Base-by-base conservation (phyloP, 2,888 invertebrate species). In the Cylindroiulus punctatus region DNA sequence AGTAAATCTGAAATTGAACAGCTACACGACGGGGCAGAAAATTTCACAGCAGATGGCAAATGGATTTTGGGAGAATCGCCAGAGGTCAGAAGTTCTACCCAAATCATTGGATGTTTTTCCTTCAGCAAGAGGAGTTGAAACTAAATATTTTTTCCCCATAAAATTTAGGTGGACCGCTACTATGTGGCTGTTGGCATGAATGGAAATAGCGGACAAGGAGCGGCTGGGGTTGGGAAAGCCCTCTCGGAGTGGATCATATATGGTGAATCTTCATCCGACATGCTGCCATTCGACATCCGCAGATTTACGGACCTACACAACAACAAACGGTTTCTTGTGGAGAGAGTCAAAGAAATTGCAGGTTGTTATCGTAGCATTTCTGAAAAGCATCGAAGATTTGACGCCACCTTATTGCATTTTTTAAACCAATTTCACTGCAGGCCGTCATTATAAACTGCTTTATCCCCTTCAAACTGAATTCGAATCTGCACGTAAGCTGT, bases 151-250 rank as follows among this genome's bases (percentile, higher is more conserved):
- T 84, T 85, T 17, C 19, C 30, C 22, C 30, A 2, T 4, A 0
- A 5, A 84, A 44, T 47, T 65, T 89, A 92, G 92, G 92, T 94
- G 19, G 92, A 92, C 88, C 94, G 94, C 89, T 95, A 95, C 90
- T 94, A 93, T 90, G 94, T 94, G n/a, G 94, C 94, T 84, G 94
- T 94, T 87, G 95, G 95, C 40, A 94, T 94, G 93, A 94, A 94
- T 90, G 94, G 94, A 8, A 93, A 93, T 89, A 93, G 94, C 14
- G 91, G 94, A 81, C 94, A 94, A 90, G 93, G 93, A n/a, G 94
- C 94, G 83, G 94, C 94, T 87, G 95, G 94, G 4, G 93, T 94
- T 85, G 95, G 95, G 22, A 93, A 93, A 90, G 93, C 93, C 87
- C 91, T 94, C 40, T 93, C 94, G 0, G 94, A 94, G 89, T 94